These are phyloP conservation scores for Polydrusus pterygomalis DNA, from an alignment of 2,888 invertebrate genomes.

Conservation along the genomic window DNA sequence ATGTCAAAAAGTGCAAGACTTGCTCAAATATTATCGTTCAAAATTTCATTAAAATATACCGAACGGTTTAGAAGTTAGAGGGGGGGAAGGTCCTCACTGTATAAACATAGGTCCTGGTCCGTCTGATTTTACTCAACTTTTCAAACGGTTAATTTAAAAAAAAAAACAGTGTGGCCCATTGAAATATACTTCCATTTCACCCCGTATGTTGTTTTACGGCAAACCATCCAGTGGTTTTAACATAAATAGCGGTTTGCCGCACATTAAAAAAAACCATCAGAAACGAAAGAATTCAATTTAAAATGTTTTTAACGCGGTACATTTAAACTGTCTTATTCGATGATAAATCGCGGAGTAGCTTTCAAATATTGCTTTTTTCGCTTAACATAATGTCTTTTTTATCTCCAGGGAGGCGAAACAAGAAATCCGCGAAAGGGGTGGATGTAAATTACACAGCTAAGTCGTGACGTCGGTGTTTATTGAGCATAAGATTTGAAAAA, in stretches of 20 bases:
- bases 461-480: conserved; percentile 57
- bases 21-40: no score
- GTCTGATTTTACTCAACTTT: no score
- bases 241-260: not conserved
- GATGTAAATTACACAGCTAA: conserved; percentile 60
- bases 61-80: no score
- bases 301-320: conserved; percentile 53
- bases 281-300: conserved; percentile 10
- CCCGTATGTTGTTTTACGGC: no score
- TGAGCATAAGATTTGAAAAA: conserved; percentile 60
- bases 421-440: conserved; percentile 60
- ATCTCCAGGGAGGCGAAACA: conserved; percentile 65
- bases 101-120: no score
- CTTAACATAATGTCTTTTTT: conserved; percentile 70
- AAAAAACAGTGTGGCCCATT: no score
- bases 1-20: no score
- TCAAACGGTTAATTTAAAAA: no score
- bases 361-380: conserved; percentile 68
- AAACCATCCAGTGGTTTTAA: no score
- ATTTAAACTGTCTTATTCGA: conserved; percentile 62
- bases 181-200: no score
- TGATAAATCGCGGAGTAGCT: conserved; percentile 66
- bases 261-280: not conserved
- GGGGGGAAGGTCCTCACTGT: no score
- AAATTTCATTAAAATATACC: no score